Base-by-base conservation (phyloP, 2,797 vertebrate species). In the Fringilla coelebs region DNA sequence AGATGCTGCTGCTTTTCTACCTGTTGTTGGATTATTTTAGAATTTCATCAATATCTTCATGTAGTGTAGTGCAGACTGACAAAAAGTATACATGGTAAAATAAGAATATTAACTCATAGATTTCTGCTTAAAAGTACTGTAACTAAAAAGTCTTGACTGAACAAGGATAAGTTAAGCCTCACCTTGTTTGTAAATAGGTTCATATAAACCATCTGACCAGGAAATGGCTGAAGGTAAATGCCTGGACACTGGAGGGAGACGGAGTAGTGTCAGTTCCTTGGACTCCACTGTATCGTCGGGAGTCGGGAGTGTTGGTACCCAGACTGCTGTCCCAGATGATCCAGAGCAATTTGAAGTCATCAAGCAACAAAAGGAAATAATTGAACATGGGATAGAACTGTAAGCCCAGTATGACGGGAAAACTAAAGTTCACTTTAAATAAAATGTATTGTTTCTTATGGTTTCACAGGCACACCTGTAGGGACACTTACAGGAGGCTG, bases 301-400 rank as follows among this genome's bases (percentile, higher is more conserved):
- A 49, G 72, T 98, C n/a, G 97, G 98, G 63, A 98, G 97, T 71
- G 93, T 95, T 70, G 95, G 97, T 29, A 97, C 97, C 36, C 98
- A 98, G 55, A 94, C 92, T 21, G 93, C 98, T 28, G 88, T 99
- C 88, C 98, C 98, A 5, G 99, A 99, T 93, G 99, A 99, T 63
- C 99, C 99, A 0, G 99, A 99, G 94, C 99, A 99, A 96, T 99
- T 98, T 91, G 99, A 99, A 97, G 99, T 99, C 75, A 99, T 99
- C 97, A 99, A 99, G 92, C 99, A 99, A 93, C 99, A 99, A 96
- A 99, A 99, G 95, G 99, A 99, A 91, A 99, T 99, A 95, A 99
- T 99, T 32, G 99, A 99, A 94, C 99, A 99, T 3, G 99, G 99
- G 95, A 99, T 99, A 49, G 98, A 99, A 90, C 98, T 99, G 99